Percentiles rank a stretch among this genome's conserved stretches.
These are phyloP conservation scores for Micropoecilia bifurca DNA, from an alignment of 2,797 vertebrate species.

Conservation along the genomic window DNA sequence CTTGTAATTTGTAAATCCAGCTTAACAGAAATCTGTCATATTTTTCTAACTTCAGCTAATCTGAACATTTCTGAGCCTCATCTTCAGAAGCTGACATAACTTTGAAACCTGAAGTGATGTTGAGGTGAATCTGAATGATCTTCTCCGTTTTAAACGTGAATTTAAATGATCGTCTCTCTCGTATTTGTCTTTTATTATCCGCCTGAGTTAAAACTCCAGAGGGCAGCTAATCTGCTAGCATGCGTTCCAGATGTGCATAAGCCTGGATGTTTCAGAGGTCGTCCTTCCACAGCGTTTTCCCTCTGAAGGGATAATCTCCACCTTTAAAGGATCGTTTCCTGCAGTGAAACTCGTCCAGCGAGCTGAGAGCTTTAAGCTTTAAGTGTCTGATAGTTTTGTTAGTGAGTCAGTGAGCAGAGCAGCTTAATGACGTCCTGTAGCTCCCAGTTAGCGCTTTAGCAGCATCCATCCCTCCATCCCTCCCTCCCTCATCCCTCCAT, in stretches of 20 bases:
- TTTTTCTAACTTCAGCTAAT: too few species aligned
- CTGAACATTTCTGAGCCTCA: too few species aligned
- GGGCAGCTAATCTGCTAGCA: not conserved
- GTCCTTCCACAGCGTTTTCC: not conserved
- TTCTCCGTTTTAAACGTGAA: too few species aligned
- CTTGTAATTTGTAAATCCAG: too few species aligned
- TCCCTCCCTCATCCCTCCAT: not conserved
- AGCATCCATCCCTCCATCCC: not conserved
- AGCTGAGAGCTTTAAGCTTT: slow-evolving; percentile 5
- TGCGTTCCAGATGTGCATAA: not conserved
- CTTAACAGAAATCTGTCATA: too few species aligned
- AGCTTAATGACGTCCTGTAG: slow-evolving; percentile 62
- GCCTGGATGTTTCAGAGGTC: not conserved
- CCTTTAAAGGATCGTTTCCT: slow-evolving; percentile 5
- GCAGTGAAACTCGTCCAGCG: not conserved
- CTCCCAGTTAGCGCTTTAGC: slow-evolving; percentile 11
- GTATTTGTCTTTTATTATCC: not conserved
- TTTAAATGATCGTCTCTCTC: not conserved
- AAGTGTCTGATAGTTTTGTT: too few species aligned
- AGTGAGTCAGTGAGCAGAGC: slow-evolving; percentile 18
- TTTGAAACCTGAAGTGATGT: too few species aligned
- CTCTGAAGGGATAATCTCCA: slow-evolving; percentile 29
- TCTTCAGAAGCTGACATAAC: too few species aligned
- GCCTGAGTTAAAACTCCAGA: not conserved
- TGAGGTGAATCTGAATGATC: too few species aligned